Conservation (phyloP, 1,140 invertebrate genomes). For the Brachionus calyciflorus region DNA sequence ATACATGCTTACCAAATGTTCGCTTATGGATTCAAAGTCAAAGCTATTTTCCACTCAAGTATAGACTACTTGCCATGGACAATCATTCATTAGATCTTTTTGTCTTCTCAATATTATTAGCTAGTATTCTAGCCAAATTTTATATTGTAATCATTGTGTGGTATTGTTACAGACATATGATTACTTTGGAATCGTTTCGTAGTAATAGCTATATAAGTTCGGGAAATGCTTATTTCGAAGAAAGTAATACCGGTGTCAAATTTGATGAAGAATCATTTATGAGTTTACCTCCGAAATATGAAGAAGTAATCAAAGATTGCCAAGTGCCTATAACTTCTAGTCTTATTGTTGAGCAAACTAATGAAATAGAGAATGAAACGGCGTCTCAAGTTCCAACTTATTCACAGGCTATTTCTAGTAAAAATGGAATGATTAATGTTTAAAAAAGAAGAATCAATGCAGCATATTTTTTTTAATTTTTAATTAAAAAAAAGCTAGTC, state of each 20-base stretch:
- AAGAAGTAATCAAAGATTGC: conserved; percentile 15
- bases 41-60: background rate
- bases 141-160: conserved; percentile 26
- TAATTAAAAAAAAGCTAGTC: too few relatives aligned
- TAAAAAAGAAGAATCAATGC: background rate
- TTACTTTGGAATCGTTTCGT: conserved; percentile 21
- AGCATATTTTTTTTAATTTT: background rate
- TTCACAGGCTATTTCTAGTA: background rate
- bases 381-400: conserved; percentile 5
- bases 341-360: conserved; percentile 5
- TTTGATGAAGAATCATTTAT: conserved; percentile 29
- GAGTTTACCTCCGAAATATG: conserved; percentile 31
- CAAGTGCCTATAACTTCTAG: background rate
- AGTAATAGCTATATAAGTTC: background rate
- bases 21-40: conserved; percentile 7
- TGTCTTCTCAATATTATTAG: conserved; percentile 15
- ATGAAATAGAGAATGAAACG: background rate
- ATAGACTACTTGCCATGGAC: background rate
- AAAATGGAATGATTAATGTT: background rate
- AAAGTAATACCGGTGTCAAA: conserved; percentile 23
- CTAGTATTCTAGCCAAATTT: conserved; percentile 28
- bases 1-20: conserved; percentile 24
- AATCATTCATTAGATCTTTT: conserved; percentile 29
- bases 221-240: background rate
- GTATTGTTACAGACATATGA: conserved; percentile 28